phyloP scores from a whole-genome alignment of 2,797 vertebrate genomes.

The Macroramphosus scolopax region DNA sequence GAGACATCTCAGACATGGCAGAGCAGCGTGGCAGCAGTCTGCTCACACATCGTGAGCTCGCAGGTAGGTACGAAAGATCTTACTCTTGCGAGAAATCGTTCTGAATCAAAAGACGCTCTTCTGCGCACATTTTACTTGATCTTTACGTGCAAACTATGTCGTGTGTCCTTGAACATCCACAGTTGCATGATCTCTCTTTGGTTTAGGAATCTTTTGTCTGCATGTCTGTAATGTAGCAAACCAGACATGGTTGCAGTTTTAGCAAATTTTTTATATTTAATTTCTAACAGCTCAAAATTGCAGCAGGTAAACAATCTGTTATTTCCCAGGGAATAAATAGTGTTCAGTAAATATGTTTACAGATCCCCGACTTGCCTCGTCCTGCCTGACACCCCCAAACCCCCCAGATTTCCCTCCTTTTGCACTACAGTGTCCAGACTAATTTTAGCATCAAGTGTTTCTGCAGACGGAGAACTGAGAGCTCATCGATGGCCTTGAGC shows the following conservation, averaged over 20 bases:
- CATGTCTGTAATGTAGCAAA: constrained; percentile 10
- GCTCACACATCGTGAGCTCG: constrained; percentile 32
- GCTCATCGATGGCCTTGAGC: constrained; percentile 71
- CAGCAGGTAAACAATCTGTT: constrained; percentile 1
- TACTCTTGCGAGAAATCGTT: constrained; percentile 35
- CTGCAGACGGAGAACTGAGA: constrained; percentile 60
- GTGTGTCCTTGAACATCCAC: no score
- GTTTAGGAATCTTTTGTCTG: constrained; percentile 18
- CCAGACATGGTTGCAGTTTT: constrained; percentile 2
- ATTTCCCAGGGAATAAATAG: constrained; percentile 23
- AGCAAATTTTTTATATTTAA: constrained; percentile 5
- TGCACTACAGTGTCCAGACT: constrained; percentile 53
- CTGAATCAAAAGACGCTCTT: constrained; percentile 12
- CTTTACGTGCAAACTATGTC: constrained; percentile 11
- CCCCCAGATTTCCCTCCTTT: constrained; percentile 30
- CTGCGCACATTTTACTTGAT: constrained; percentile 17
- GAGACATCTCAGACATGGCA: constrained; percentile 54
- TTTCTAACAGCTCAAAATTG: constrained; percentile 8
- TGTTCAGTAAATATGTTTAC: constrained; percentile 53
- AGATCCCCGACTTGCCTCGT: constrained; percentile 34
- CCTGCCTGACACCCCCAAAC: constrained; percentile 34
- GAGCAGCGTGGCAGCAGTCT: constrained; percentile 46
- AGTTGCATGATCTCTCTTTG: no score
- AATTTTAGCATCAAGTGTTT: constrained; percentile 73
- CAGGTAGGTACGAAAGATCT: constrained; percentile 54